Evolutionary conservation across 2,888 invertebrate species (phyloP), one percentile per base, ranked within the genome.

Genomic region (Noctua janthina): DNA sequence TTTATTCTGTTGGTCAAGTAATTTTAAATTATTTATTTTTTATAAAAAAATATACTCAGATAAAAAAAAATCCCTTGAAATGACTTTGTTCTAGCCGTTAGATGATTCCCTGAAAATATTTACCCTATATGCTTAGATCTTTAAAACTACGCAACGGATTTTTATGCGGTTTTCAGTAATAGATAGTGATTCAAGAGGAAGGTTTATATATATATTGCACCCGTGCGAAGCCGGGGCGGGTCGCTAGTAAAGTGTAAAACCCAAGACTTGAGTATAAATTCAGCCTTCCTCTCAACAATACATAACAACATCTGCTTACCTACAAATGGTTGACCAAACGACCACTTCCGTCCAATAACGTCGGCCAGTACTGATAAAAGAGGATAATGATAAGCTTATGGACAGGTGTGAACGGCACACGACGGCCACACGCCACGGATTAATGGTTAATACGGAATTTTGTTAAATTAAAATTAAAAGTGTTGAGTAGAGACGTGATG

Each of bases 371-470:
- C 88, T 83, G 66, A 74, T 88, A 90, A 91, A 82, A 64, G 67
- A 46, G 67, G 86, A 72, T 91, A 91, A 89, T 87, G 82, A 76
- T 43, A 76, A 87, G 81, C 84, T 82, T 76, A 51, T 56, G 71
- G 91, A 90, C 94, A 94, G 94, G 95, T 94, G 94, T 71, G 87
- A 85, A 75, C 20, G 51, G 88, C 95, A 94, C 94, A 91, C 92
- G 95, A 82, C 91, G 23, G 92, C 83, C 96, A 96, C 95, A 94
- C 93, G 96, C 51, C 93, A 6, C 76, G 86, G 74, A 93, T 95
- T 93, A 93, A 78, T 80, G 10, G 51, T 54, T 76, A 67, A 56
- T 79, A 59, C n/a, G 56, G 49, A 49, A 81, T 74, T 82, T 62
- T 82, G 70, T 39, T 56, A 64, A 83, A 70, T 56, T 46, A 54